These are phyloP conservation scores for Spizaetus ornatus DNA, from an alignment of 2,113 vertebrate genomes.

Conservation along the genomic window DNA sequence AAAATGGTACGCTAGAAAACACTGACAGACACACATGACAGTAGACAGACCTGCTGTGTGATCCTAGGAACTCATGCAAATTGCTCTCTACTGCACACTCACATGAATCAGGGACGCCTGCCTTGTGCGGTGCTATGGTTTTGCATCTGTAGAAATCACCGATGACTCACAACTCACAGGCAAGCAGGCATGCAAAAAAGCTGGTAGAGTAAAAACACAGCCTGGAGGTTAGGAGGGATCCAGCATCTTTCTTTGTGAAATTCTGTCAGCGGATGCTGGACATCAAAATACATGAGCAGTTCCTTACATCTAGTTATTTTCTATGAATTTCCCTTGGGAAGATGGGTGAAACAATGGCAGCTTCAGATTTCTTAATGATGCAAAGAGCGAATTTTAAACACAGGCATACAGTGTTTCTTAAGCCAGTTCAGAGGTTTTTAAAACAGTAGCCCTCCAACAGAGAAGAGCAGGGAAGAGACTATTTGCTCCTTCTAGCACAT, in stretches of 20 bases:
- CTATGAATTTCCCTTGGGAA: background rate
- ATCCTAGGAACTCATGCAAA: background rate
- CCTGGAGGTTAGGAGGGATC: background rate
- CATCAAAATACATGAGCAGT: background rate
- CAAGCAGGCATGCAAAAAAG: background rate
- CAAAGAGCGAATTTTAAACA: background rate
- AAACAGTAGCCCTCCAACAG: background rate
- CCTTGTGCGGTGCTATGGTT: rapidly evolving
- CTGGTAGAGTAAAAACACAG: background rate
- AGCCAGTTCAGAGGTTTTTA: background rate
- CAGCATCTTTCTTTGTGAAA: background rate
- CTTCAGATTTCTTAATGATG: background rate
- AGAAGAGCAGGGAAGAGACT: background rate
- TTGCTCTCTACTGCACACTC: background rate
- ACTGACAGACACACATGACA: background rate
- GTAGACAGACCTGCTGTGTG: background rate
- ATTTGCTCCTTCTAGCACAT: background rate
- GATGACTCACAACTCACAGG: background rate
- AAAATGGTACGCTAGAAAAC: rapidly evolving
- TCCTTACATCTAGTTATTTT: background rate
- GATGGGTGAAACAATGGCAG: background rate
- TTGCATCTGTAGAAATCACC: background rate
- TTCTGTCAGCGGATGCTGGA: background rate
- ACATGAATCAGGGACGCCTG: background rate
- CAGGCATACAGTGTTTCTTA: background rate